Evolutionary conservation across 2,888 invertebrate species (phyloP), one percentile per base, ranked within the genome.

Genomic region (Aricia artaxerxes): DNA sequence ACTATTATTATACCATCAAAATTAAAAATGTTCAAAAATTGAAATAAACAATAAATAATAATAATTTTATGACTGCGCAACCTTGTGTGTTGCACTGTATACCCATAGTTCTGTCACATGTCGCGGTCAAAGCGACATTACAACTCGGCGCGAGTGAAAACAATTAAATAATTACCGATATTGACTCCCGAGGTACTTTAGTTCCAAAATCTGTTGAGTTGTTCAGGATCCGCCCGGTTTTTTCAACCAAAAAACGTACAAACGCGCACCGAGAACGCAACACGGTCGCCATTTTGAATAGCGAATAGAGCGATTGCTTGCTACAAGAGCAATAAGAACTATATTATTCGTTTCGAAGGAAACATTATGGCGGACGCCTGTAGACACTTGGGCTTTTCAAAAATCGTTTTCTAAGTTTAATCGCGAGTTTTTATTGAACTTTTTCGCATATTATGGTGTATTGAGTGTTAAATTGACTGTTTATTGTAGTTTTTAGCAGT

Each of bases 331-430:
- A 94, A 94, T 94, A 94, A 94, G 94, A 94, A 94, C 93, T 92
- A 94, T 94, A 94, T 94, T 94, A 94, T 94, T 94, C 94, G 94
- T 94, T 94, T 92, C 94, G 94, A 94, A 94, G 94, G 94, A 95
- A 95, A 95, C 94, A 95, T 94, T 92, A 95, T 95, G 94, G 94
- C 94, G 94, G 94, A 93, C 93, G 94, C 93, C 94, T 94, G 94
- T 91, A 92, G 90, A 91, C 91, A 93, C 90, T 94, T 89, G 94
- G 92, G 94, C 94, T 94, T 94, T 94, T 94, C 91, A 93, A 95
- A 95, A 94, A 94, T 94, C 94, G 88, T 94, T 94, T 95, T 94
- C 92, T 94, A 93, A 93, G 93, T 93, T 92, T 92, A 91, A 91
- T 92, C 88, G 91, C 90, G 94, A 88, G 93, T 94, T 94, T 94